A percentile compares a stretch with the other conserved stretches of the same genome.
Conservation (phyloP, 2,888 invertebrate species). For the Caradrina clavipalpis region DNA sequence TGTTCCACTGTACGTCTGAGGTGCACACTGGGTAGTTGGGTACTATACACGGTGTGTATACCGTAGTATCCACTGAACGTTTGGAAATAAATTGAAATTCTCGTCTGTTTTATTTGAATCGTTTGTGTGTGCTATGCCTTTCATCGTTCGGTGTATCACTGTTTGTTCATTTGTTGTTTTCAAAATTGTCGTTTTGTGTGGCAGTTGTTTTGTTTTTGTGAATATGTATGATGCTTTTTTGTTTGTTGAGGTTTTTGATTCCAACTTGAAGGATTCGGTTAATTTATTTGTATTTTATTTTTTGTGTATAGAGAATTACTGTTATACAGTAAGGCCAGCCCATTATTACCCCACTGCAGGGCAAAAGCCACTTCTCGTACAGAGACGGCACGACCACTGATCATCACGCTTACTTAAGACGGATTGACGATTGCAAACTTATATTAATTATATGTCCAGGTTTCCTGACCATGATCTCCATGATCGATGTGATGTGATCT, state of each 20-base stretch:
- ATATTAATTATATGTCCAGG: too few relatives aligned
- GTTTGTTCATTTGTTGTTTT: constrained; percentile 10
- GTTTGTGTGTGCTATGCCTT: constrained; percentile 34
- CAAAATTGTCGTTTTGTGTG: background rate
- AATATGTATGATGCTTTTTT: background rate
- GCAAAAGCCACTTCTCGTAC: too few relatives aligned
- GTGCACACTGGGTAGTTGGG: background rate
- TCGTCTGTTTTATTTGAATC: constrained; percentile 26
- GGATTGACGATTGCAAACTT: too few relatives aligned
- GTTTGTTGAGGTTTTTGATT: background rate
- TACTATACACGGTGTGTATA: background rate
- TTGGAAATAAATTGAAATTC: constrained; percentile 51
- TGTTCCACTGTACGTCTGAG: constrained; percentile 26
- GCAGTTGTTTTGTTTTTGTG: background rate
- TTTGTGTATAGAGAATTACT: too few relatives aligned
- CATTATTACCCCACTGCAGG: too few relatives aligned
- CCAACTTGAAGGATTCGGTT: too few relatives aligned
- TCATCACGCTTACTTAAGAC: too few relatives aligned
- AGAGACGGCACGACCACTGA: too few relatives aligned
- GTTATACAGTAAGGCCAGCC: too few relatives aligned
- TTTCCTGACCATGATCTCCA: too few relatives aligned
- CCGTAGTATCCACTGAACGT: constrained; percentile 12
- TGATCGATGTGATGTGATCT: too few relatives aligned
- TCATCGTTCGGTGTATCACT: constrained; percentile 27
- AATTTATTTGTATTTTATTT: background rate